These are phyloP conservation scores for Brachypteracias leptosomus DNA, from an alignment of 2,113 vertebrate genomes.

Conservation along the genomic window DNA sequence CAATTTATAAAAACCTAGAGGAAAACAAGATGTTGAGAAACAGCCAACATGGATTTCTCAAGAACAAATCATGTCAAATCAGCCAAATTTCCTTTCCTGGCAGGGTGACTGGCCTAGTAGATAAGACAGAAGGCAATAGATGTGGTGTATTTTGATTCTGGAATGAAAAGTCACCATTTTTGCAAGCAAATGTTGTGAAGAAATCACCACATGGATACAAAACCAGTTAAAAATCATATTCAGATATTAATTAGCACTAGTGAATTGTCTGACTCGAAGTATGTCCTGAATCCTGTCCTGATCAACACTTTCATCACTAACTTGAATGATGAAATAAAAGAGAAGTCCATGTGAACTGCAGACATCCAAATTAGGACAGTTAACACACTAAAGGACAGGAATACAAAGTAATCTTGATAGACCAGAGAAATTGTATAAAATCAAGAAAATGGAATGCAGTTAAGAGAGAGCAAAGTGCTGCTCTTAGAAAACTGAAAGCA, in stretches of 20 bases:
- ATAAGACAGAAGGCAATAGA: not conserved
- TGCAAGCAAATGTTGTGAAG: not conserved
- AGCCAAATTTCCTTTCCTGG: not conserved
- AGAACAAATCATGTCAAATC: not conserved
- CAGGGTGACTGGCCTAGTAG: not conserved
- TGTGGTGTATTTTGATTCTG: not conserved
- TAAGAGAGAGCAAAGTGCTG: not conserved
- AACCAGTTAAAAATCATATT: not conserved
- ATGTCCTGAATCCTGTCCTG: not conserved
- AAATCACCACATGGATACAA: not conserved
- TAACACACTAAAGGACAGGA: not conserved
- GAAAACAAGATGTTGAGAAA: not conserved
- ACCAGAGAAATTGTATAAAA: not conserved
- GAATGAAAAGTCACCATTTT: not conserved
- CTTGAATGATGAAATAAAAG: not conserved
- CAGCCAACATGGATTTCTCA: not conserved
- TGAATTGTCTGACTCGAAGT: not conserved
- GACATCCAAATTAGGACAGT: not conserved
- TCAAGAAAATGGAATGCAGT: not conserved
- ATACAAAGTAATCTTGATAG: not conserved
- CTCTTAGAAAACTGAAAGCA: not conserved
- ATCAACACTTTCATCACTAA: not conserved
- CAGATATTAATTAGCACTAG: not conserved
- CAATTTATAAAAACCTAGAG: not conserved
- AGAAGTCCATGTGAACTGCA: not conserved